Evolutionary conservation across 35 echinoderm and acorn worm species (phyloP), one percentile per base, ranked within the genome.

Genomic region (Heliocidaris erythrogramma): DNA sequence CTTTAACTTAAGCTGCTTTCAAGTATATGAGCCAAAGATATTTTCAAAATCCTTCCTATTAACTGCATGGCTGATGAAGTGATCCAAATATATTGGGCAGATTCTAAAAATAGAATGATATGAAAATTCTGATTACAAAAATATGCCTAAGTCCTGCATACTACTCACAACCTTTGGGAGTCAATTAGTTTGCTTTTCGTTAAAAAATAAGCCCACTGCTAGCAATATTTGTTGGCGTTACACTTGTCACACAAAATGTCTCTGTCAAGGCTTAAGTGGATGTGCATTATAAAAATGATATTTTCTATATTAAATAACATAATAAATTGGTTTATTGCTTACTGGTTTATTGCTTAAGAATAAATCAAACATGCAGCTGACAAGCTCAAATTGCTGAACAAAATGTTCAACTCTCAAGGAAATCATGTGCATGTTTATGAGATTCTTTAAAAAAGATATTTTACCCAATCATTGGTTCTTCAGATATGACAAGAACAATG

Each of bases 61-160:
- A 13, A 56, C 52, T 13, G 52, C 35, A 42, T 42, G 35, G 52
- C 52, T 56, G 52, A 9, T 56, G 35, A 42, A 14, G 14, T 9
- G 52, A 14, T 56, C 52, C 52, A 56, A 56, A 56, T 56, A 42
- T 1, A 56, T 56, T 14, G 14, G 14, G 52, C 52, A 56, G 65
- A 78, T 78, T 78, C 65, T 78, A 78, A 27, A 78, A 78, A 78
- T 78, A 78, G 65, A 78, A 78, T 21, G 65, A 78, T 78, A 78
- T 78, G 65, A 78, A 27, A n/a, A 78, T 78, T 56, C 7, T 18
- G 65, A 78, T 78, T 78, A 78, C 35, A 42, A 1, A 3, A 1
- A 24, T n/a, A 14, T 78, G 65, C 65, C 65, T 78, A 4, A 21
- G 65, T 0, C 65, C 18, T 18, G 17, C 65, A 78, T 42, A 42